Base-by-base conservation (phyloP, 2,113 vertebrate species). In the Mobula birostris region DNA sequence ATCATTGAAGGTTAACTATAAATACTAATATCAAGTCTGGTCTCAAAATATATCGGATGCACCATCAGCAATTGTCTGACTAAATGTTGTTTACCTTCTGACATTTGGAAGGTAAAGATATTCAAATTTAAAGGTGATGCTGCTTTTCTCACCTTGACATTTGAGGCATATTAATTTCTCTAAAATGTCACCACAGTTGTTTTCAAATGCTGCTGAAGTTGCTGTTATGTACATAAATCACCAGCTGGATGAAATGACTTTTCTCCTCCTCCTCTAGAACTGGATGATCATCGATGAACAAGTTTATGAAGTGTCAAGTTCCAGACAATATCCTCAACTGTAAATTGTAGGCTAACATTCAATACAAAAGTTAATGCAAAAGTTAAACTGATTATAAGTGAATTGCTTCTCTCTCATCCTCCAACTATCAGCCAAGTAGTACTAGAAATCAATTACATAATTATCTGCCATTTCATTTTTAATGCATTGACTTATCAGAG, bases 131-230 rank as follows among this genome's bases (percentile, higher is more conserved):
- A 61, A 63, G 83, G 27, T 17, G 48, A 83, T 21, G 27, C 24
- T 63, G 27, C 27, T 87, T n/a, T 79, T 63, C 29, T 87, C 83
- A 87, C 58, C 58, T n/a, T 87, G 27, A 63, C 58, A 63, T 63
- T 87, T 87, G 29, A 87, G 83, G 56, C 83, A 74, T 29, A 61
- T 87, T 87, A 87, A 87, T 24, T 63, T 63, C 58, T n/a, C 83
- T 87, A 87, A 87, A 87, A 87, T 87, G 83, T 27, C 56, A n/a
- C 27, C 83, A 6, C 29, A 6, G 11, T 63, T 36, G 58, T 87
- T 87, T 63, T n/a, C 29, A 87, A 29, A 7, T 5, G 4, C 24
- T 24, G 27, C 8, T 27, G 56, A 85, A 85, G 48, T 2, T 83
- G 21, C 27, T n/a, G 58, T 61, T 87, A 87, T 63, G 21, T 48